Conservation (phyloP, 1,140 invertebrate species). For the Drosophila lini region DNA sequence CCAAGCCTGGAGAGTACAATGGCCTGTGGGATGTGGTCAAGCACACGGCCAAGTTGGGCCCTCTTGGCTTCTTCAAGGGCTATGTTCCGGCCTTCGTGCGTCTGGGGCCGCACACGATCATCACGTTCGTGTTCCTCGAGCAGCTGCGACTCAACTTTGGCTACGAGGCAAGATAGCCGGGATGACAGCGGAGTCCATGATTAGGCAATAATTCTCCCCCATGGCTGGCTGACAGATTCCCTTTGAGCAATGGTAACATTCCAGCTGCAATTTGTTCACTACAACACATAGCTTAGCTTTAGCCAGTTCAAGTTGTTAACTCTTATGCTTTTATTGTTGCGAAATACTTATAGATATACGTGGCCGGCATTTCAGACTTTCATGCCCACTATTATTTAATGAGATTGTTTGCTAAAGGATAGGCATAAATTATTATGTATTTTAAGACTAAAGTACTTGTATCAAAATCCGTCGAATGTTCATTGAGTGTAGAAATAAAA, state of each 20-base stretch:
- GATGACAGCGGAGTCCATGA: not conserved
- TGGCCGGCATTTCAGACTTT: conserved; percentile 6
- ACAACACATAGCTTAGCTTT: conserved; percentile 16
- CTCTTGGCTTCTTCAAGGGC: conserved; percentile 98
- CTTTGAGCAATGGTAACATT: conserved; percentile 62
- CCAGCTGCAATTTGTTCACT: conserved; percentile 58
- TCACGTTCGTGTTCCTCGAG: conserved; percentile 99
- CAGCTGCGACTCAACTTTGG: conserved; percentile 97
- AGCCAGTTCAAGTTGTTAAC: conserved; percentile 50
- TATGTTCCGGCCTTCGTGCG: conserved; percentile 99
- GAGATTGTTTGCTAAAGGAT: not conserved
- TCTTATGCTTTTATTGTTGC: conserved; percentile 67
- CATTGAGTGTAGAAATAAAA: not conserved
- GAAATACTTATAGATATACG: conserved; percentile 26
- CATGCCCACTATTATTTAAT: conserved; percentile 4
- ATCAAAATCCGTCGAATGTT: not conserved
- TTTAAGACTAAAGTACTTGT: conserved; percentile 8
- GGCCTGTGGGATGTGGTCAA: conserved; percentile 91
- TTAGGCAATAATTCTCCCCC: conserved; percentile 32
- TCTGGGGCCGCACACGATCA: conserved; percentile 98
- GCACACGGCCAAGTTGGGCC: conserved; percentile 95
- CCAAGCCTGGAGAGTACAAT: conserved; percentile 95
- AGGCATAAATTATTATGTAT: not conserved
- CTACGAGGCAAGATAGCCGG: conserved; percentile 14
- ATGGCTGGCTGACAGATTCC: conserved; percentile 41